These are phyloP conservation scores for Synchiropus splendidus DNA, from an alignment of 2,113 vertebrate species.

Conservation along the genomic window DNA sequence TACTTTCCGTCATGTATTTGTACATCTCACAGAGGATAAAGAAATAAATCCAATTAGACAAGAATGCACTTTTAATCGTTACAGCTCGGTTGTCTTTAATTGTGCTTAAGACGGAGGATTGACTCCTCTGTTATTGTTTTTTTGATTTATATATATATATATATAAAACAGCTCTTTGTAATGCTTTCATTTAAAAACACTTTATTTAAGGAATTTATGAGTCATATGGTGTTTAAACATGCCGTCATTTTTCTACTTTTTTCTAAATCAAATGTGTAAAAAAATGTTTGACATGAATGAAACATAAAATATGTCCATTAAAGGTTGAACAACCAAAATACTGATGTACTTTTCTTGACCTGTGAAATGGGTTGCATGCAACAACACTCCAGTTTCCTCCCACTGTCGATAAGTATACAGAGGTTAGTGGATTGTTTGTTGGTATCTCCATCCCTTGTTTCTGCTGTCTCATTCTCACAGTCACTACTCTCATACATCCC, in stretches of 20 bases:
- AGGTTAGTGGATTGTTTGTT: too few species aligned
- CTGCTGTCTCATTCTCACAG: too few species aligned
- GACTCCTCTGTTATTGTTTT: slow-evolving; percentile 42
- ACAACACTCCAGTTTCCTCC: too few species aligned
- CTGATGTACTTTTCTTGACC: neutral
- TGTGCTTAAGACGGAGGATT: slow-evolving; percentile 34
- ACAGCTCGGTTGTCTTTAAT: slow-evolving; percentile 23
- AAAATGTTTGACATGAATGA: slow-evolving; percentile 12
- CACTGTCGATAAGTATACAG: too few species aligned
- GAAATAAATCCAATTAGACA: slow-evolving; percentile 20
- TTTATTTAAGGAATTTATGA: slow-evolving; percentile 36
- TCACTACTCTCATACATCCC: too few species aligned
- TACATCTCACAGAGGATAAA: too few species aligned
- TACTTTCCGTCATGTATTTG: too few species aligned
- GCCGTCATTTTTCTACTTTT: slow-evolving; percentile 9
- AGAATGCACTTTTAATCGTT: slow-evolving; percentile 47
- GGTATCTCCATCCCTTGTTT: too few species aligned
- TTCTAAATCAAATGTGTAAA: slow-evolving; percentile 1
- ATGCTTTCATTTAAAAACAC: slow-evolving; percentile 29
- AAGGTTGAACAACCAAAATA: slow-evolving; percentile 1
- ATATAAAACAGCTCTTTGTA: slow-evolving; percentile 28
- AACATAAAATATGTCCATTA: slow-evolving; percentile 6
- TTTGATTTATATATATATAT: slow-evolving; percentile 9
- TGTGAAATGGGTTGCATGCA: too few species aligned
- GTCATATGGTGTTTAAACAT: slow-evolving; percentile 11